Conservation (phyloP, 2,113 vertebrate genomes). For the Brachyhypopomus occidentalis region DNA sequence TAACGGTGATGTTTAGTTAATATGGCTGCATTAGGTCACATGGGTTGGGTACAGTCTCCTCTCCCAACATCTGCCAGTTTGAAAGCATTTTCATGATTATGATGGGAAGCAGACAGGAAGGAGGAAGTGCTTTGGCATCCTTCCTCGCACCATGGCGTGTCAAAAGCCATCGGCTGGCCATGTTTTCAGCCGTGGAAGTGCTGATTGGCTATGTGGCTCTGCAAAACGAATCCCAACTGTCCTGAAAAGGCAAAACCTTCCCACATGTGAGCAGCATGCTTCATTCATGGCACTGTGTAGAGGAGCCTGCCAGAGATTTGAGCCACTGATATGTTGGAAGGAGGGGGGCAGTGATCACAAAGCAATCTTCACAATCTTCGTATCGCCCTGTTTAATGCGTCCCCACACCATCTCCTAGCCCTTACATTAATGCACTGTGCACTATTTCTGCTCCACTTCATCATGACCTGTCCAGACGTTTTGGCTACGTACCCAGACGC, state of each 20-base stretch:
- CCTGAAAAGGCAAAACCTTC: slow-evolving; percentile 27
- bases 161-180: slow-evolving; percentile 29
- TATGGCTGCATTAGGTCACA: slow-evolving; percentile 1
- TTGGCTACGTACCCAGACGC: background rate
- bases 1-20: background rate
- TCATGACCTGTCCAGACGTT: background rate
- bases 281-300: slow-evolving; percentile 6
- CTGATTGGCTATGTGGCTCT: background rate
- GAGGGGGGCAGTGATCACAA: background rate
- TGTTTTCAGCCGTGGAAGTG: slow-evolving; percentile 24
- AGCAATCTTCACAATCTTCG: slow-evolving; percentile 11
- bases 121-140: background rate
- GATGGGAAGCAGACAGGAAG: slow-evolving; percentile 18
- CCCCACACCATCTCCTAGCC: background rate
- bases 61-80: background rate
- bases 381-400: slow-evolving; percentile 28
- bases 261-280: slow-evolving; percentile 29
- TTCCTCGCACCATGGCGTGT: slow-evolving; percentile 18
- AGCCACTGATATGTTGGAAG: slow-evolving; percentile 17
- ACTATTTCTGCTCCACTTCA: background rate
- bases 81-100: slow-evolving; percentile 14
- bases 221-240: slow-evolving; percentile 41
- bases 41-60: background rate
- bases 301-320: slow-evolving; percentile 26
- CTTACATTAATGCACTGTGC: slow-evolving; percentile 27